Base-by-base conservation (phyloP, 2,113 vertebrate species). In the Monopterus albus region DNA sequence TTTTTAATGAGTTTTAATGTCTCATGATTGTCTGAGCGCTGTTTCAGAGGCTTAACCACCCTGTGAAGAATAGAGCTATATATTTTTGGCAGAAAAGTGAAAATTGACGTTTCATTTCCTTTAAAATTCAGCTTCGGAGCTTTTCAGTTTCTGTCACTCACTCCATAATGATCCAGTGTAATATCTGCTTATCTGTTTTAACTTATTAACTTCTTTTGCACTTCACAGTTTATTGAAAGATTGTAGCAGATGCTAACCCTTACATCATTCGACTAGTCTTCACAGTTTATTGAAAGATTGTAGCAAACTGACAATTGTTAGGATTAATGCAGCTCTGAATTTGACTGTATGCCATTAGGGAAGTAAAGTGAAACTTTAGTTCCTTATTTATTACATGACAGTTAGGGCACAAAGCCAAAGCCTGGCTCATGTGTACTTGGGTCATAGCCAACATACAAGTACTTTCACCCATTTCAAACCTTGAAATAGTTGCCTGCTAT, bases 331-430 rank as follows among this genome's bases (percentile, higher is more conserved):
- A 1, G 4, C 6, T 20, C 6, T 56, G 26, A 21, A 63, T 61
- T 59, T 69, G 64, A 77, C 62, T 56, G 39, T 10, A 2, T 50
- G 63, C 52, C 52, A 60, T 64, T 43, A 50, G 26, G 71, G 85
- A 86, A 86, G 79, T 81, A 29, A 75, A 51, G 17, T 13, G 57
- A 69, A 23, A 56, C 40, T 2, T 1, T 61, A 46, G 63, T 89
- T 89, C 82, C 65, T 79, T 78, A 65, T 82, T 90, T 82, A 58
- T 64, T 39, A 33, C 43, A 61, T 59, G 81, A 50, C 85, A 66
- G 88, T 87, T 87, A 33, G 63, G 68, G 67, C 75, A 28, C 33
- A 0, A 17, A 43, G 55, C 50, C 56, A 75, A 49, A 51, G 40
- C 61, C 75, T 72, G 51, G 33, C 23, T n/a, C 4, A 21, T 35